These are phyloP conservation scores for Semaprochilodus insignis DNA, from an alignment of 2,797 vertebrate genomes.

Conservation along the genomic window DNA sequence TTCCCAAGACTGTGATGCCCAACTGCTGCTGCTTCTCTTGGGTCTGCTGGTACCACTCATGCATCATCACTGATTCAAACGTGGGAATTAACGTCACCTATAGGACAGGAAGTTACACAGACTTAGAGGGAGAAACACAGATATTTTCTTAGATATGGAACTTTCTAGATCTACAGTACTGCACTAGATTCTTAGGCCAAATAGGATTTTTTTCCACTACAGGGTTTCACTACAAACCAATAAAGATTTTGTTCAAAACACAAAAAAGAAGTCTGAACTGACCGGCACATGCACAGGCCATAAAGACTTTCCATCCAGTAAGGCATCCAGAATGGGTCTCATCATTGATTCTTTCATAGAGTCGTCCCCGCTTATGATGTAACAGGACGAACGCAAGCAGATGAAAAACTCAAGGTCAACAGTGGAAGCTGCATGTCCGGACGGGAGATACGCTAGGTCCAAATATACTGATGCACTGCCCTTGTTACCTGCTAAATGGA, in stretches of 20 bases:
- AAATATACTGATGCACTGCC: constrained; percentile 78
- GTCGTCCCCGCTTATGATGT: constrained; percentile 90
- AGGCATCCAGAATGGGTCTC: constrained; percentile 84
- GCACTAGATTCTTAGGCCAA: too few relatives aligned
- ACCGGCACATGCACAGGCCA: constrained; percentile 86
- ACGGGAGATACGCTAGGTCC: constrained; percentile 92
- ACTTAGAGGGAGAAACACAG: background rate
- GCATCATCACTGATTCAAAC: constrained; percentile 78
- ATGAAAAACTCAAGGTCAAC: constrained; percentile 87
- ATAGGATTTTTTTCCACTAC: too few relatives aligned
- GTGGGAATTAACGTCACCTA: constrained; percentile 63
- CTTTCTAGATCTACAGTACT: too few relatives aligned
- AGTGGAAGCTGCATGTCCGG: constrained; percentile 78
- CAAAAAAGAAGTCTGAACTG: constrained; percentile 33
- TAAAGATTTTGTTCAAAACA: too few relatives aligned
- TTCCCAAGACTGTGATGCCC: constrained; percentile 89
- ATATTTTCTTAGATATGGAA: background rate
- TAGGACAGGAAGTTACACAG: constrained; percentile 17
- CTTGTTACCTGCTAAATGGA: constrained; percentile 43
- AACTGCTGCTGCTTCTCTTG: constrained; percentile 83
- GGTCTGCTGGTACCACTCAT: constrained; percentile 92
- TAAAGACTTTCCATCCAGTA: constrained; percentile 85
- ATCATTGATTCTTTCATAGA: constrained; percentile 81
- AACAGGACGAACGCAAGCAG: constrained; percentile 85
- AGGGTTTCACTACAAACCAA: too few relatives aligned